phyloP scores from a whole-genome alignment of 2,888 invertebrate species.

The Desoria tigrina region DNA sequence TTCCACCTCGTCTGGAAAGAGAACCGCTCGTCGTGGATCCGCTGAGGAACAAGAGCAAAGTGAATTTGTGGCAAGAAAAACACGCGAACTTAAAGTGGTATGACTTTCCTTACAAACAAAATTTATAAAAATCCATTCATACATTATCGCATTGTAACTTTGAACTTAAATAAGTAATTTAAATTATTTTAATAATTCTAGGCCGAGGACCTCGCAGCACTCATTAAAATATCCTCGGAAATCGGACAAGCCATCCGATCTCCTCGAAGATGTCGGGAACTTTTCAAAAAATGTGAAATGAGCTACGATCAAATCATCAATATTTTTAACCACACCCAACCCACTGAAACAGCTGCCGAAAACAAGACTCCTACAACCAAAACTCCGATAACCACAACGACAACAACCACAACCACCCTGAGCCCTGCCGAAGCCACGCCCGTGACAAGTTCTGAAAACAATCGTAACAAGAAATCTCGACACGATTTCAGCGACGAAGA shows the following conservation, averaged over 20 bases:
- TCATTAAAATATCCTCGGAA: slow-evolving; percentile 40
- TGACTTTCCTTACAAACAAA: background rate
- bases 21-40: background rate
- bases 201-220: slow-evolving; percentile 40
- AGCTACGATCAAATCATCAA: slow-evolving; percentile 34
- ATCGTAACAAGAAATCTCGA: slow-evolving; percentile 30
- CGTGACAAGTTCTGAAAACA: slow-evolving; percentile 11
- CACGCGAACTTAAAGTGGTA: slow-evolving; percentile 16
- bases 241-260: slow-evolving; percentile 36
- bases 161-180: no score
- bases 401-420: background rate
- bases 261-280: slow-evolving; percentile 35
- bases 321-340: slow-evolving; percentile 33
- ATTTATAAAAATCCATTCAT: background rate
- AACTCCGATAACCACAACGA: background rate
- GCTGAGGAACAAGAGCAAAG: background rate
- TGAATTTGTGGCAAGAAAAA: slow-evolving; percentile 12
- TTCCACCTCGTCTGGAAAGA: background rate
- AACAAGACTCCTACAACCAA: background rate
- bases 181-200: slow-evolving; percentile 8
- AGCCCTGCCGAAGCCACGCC: background rate
- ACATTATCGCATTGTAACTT: no score
- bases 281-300: slow-evolving; percentile 38
- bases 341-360: slow-evolving; percentile 10
- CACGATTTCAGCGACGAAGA: slow-evolving; percentile 36